Evolutionary conservation across 1,140 invertebrate genomes (phyloP).

Genomic region (Vanessa tameamea): DNA sequence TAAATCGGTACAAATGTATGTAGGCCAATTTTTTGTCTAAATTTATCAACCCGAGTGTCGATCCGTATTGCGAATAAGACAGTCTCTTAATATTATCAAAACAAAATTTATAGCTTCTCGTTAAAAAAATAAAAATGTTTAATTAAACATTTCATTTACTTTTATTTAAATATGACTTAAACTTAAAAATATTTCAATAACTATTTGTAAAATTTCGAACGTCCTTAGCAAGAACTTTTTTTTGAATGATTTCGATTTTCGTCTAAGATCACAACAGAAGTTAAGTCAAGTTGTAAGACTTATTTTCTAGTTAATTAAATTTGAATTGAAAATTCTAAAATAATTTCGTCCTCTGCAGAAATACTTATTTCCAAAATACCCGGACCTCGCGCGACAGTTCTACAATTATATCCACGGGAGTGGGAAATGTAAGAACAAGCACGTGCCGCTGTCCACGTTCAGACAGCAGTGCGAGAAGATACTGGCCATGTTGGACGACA

Average conservation of each 20-base stretch:
- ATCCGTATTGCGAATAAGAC: background rate
- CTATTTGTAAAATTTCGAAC: too few relatives aligned
- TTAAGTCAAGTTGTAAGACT: too few relatives aligned
- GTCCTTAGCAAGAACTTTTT: too few relatives aligned
- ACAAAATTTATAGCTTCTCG: too few relatives aligned
- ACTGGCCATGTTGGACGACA: slow-evolving; percentile 85
- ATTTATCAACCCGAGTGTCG: background rate
- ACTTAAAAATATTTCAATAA: too few relatives aligned
- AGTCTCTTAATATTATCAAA: too few relatives aligned
- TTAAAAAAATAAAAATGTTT: too few relatives aligned
- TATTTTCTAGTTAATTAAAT: too few relatives aligned
- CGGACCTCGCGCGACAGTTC: slow-evolving; percentile 85
- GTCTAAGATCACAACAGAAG: too few relatives aligned
- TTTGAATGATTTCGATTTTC: too few relatives aligned
- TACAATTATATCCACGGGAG: slow-evolving; percentile 83
- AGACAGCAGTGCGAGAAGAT: slow-evolving; percentile 87
- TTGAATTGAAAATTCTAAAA: background rate
- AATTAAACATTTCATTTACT: too few relatives aligned
- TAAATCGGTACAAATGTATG: background rate
- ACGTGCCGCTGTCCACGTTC: slow-evolving; percentile 83
- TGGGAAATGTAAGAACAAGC: slow-evolving; percentile 82
- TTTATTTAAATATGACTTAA: too few relatives aligned
- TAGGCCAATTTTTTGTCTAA: background rate
- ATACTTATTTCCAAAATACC: slow-evolving; percentile 89
- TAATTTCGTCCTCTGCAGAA: slow-evolving; percentile 78